Evolutionary conservation across 2,113 vertebrate genomes (phyloP).

Genomic region (Dolichotis patagonum): DNA sequence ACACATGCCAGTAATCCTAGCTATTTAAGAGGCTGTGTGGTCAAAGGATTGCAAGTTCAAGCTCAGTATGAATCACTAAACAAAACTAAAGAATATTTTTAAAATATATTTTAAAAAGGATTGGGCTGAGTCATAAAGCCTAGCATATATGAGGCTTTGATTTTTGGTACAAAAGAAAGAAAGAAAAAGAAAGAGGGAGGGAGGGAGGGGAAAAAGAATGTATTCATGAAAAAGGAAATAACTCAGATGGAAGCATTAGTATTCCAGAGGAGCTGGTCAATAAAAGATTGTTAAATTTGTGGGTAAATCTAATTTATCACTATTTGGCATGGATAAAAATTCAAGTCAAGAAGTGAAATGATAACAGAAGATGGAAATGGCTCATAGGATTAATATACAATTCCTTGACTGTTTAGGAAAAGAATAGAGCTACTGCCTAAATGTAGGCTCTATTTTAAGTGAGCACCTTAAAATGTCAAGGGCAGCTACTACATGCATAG

Average conservation of each 20-base stretch:
- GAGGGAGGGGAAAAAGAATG: not conserved
- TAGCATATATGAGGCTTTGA: not conserved
- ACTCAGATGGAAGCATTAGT: not conserved
- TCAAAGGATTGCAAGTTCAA: not conserved
- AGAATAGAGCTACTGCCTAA: not conserved
- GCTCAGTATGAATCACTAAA: not conserved
- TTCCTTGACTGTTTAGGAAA: not conserved
- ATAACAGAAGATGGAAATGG: not conserved
- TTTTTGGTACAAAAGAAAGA: not conserved
- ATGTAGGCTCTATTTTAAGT: not conserved
- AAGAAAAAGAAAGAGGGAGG: not conserved
- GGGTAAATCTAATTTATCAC: not conserved
- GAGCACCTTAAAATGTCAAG: not conserved
- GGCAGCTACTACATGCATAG: not conserved
- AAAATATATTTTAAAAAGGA: not conserved
- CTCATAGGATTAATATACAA: not conserved
- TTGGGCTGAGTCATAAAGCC: not conserved
- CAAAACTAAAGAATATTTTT: not conserved
- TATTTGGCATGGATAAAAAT: not conserved
- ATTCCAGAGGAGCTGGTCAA: not conserved
- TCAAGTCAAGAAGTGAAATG: not conserved
- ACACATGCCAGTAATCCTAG: not conserved
- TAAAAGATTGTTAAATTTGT: not conserved
- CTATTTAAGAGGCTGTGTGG: not conserved
- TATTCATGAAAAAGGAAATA: not conserved